Base-by-base conservation (phyloP, 2,113 vertebrate genomes). In the Coptodon rendalli region DNA sequence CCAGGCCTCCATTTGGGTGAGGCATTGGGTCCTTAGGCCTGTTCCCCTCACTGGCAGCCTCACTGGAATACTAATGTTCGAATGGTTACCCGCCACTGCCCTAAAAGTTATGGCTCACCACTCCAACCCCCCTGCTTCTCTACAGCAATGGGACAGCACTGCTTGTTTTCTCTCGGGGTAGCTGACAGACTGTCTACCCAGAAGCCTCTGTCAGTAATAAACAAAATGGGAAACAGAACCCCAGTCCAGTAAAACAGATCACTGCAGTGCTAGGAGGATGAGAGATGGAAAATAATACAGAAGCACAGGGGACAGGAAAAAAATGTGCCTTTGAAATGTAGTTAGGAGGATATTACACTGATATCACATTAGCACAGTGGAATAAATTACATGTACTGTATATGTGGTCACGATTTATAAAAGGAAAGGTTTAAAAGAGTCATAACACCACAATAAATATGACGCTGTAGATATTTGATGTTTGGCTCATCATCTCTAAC, bases 21-120 rank as follows among this genome's bases (percentile, higher is more conserved):
- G 80, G 76, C 85, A 36, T 63, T 89, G 85, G 87, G 85, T 92
- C 88, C 78, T 88, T n/a, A 59, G 93, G 88, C 92, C 86, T 80
- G 56, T 71, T 92, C 87, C 82, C 81, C 57, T 84, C 66, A 52
- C 89, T 89, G 89, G 82, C 83, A 87, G 80, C 90, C 92, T 92
- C 95, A 80, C 73, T 78, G 91, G 95, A 95, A 94, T 94, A 95
- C 92, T 92, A 94, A 96, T 95, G 89, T 87, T 87, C n/a, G 19
- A 93, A 90, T 43, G 81, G 90, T 93, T 91, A 92, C 92, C 88
- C 82, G 27, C 83, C 66, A 24, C 89, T 93, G 86, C 89, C 89
- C 90, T 91, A 84, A 89, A 94, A 92, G 92, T 94, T 93, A 91
- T 83, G 88, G 89, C 89, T 91, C 90, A 89, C 80, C 82, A 89